Evolutionary conservation across 2,113 vertebrate genomes (phyloP).

Genomic region (Rhinichthys klamathensis): DNA sequence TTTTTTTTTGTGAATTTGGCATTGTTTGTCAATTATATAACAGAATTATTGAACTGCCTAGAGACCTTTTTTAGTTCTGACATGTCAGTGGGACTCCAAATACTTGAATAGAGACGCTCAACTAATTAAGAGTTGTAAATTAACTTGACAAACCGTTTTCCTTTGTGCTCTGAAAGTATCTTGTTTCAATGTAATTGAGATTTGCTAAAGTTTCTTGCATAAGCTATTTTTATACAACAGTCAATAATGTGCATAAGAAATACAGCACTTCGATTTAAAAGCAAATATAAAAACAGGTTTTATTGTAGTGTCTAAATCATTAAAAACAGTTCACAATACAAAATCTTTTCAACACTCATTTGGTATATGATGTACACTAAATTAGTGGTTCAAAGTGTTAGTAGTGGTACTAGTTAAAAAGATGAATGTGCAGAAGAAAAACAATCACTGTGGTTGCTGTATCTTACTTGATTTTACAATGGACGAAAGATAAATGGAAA

Average conservation of each 20-base stretch:
- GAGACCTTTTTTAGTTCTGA: not conserved
- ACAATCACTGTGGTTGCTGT: not conserved
- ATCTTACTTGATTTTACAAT: conserved; percentile 19
- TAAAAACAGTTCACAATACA: conserved; percentile 47
- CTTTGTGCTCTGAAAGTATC: not conserved
- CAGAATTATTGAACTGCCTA: not conserved
- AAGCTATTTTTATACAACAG: not conserved
- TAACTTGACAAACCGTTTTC: not conserved
- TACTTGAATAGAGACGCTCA: conserved; percentile 8
- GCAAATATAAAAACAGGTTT: conserved; percentile 60
- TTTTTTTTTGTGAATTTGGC: not conserved
- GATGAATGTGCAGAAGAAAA: conserved; percentile 35
- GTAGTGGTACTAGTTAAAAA: conserved; percentile 52
- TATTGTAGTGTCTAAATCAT: conserved; percentile 78
- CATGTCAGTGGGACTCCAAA: not conserved
- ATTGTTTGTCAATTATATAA: not conserved
- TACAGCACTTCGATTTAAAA: conserved; percentile 7
- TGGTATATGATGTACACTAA: conserved; percentile 21
- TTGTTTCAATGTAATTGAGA: not conserved
- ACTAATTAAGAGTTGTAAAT: not conserved
- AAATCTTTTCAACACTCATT: conserved; percentile 41
- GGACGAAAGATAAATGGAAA: not conserved
- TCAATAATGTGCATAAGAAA: not conserved
- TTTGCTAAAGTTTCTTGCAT: not conserved
- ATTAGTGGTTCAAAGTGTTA: conserved; percentile 53